Base-by-base conservation (phyloP, 2,888 invertebrate genomes). In the Archaeoteleia sp. region DNA sequence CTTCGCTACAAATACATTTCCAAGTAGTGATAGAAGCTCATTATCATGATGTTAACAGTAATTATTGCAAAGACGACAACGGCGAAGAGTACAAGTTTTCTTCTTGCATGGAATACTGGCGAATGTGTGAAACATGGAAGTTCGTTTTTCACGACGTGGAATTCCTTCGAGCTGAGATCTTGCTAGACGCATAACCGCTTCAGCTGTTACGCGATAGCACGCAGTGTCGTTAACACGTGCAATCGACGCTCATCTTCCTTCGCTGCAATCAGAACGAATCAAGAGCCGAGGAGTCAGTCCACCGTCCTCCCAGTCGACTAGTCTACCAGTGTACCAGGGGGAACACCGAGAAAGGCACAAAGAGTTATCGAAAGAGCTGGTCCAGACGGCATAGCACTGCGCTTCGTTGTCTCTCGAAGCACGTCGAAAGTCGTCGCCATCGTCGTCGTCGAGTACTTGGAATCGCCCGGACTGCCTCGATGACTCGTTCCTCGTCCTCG, bases 391-490 rank as follows among this genome's bases (percentile, higher is more conserved):
- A 74, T 77, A 76, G 76, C 74, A 74, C 74, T 71, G 74, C 70
- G 72, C 76, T 78, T 82, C 79, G 80, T 84, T 84, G 82, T 82
- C 80, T 84, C 77, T 76, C 83, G 77, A 79, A 77, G 80, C 84
- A 84, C 84, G 83, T 84, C 79, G 74, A 75, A 71, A 74, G 72
- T 60, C 43, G 62, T 68, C 46, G 45, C 25, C 51, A 55, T 65
- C 43, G 45, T 57, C 51, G 12, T 34, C 39, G 14, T 40, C 55
- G 29, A 69, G 72, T 82, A 84, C 83, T 77, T 67, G 78, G 83
- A 84, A 84, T 82, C 78, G 74, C 63, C 76, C 71, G 75, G 73
- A 77, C 77, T 74, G 63, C 77, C 73, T 77, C 79, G 79, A 78
- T 78, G 79, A 79, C 77, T 81, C 78, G 80, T 77, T 75, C 74